These are phyloP conservation scores for Chionis minor DNA, from an alignment of 2,113 vertebrate genomes.

Conservation along the genomic window DNA sequence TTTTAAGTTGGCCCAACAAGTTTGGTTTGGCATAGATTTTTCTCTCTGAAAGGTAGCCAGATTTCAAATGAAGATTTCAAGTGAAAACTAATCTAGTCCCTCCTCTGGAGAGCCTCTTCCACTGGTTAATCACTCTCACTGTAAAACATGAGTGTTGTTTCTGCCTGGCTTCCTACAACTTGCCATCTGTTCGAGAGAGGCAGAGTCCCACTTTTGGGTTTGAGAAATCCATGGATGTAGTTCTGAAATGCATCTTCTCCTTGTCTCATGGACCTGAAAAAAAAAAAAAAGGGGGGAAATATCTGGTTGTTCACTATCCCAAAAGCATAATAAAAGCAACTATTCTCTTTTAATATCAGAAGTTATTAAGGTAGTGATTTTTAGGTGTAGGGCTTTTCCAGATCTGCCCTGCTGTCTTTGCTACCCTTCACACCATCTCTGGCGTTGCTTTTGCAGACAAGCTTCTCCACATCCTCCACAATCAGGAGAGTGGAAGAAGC, in stretches of 20 bases:
- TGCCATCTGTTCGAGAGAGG: background rate
- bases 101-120: background rate
- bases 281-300: background rate
- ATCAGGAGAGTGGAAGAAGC: background rate
- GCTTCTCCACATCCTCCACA: background rate
- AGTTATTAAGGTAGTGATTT: background rate
- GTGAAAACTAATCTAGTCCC: background rate
- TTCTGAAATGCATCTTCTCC: background rate
- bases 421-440: fast-evolving
- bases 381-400: background rate
- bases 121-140: background rate
- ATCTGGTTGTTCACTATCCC: background rate
- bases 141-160: background rate
- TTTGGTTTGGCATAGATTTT: background rate
- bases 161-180: background rate
- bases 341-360: background rate
- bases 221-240: background rate
- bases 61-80: background rate
- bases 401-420: background rate
- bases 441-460: background rate
- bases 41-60: background rate
- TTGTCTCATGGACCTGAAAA: background rate
- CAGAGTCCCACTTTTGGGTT: background rate
- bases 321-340: background rate
- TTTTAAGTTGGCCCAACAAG: background rate